Evolutionary conservation across 64 coral and sea anemone species (phyloP).

Genomic region (Stichodactyla mertensii): DNA sequence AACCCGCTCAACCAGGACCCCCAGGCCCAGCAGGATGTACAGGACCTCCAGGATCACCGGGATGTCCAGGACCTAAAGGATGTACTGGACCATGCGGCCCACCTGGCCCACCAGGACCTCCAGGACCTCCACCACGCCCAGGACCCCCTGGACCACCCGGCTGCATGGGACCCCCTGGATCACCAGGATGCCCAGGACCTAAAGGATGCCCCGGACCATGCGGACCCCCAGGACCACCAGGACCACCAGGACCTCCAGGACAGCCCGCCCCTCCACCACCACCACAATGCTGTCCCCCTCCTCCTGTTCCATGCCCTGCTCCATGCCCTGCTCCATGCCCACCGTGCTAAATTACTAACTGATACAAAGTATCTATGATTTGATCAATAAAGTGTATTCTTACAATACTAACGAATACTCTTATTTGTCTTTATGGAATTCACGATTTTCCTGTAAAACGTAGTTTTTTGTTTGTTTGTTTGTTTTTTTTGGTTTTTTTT

Average conservation of each 20-base stretch:
- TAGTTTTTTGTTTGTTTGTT: too few species aligned
- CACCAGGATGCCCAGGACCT: constrained; percentile 33
- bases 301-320: constrained; percentile 40
- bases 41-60: constrained; percentile 66
- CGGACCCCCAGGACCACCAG: constrained; percentile 55
- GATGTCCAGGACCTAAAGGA: constrained; percentile 78
- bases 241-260: constrained; percentile 55
- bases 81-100: constrained; percentile 60
- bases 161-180: constrained; percentile 30
- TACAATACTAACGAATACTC: background rate
- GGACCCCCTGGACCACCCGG: constrained; percentile 59
- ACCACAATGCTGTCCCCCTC: constrained; percentile 44
- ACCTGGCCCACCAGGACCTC: constrained; percentile 59
- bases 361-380: constrained; percentile 24
- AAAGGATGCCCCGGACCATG: constrained; percentile 28
- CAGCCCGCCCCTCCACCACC: constrained; percentile 55
- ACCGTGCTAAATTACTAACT: constrained; percentile 6
- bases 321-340: constrained; percentile 78
- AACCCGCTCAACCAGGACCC: constrained; percentile 35
- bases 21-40: constrained; percentile 64
- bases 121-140: constrained; percentile 60
- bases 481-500: too few species aligned
- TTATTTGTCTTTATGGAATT: background rate
- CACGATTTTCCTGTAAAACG: too few species aligned
- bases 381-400: constrained; percentile 1